These are phyloP conservation scores for Macrotrachela quadricornifera DNA, from an alignment of 1,140 invertebrate genomes.

Conservation along the genomic window DNA sequence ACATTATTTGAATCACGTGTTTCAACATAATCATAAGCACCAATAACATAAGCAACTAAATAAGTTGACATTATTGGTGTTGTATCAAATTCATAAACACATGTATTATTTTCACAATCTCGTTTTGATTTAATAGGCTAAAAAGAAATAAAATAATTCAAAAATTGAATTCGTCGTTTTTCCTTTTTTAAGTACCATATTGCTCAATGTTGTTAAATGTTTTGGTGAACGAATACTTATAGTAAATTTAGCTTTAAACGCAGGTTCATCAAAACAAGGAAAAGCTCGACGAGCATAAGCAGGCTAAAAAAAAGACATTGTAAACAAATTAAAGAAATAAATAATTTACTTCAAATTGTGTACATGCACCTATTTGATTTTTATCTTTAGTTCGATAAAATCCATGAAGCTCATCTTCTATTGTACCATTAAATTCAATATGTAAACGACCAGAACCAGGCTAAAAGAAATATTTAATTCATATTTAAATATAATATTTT, in stretches of 20 bases:
- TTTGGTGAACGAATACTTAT: constrained; percentile 25
- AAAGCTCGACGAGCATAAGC: constrained; percentile 40
- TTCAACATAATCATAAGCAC: constrained; percentile 15
- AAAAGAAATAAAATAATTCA: too few species aligned
- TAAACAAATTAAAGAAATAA: too few species aligned
- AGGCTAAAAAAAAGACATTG: too few species aligned
- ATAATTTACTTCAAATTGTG: constrained; percentile 47
- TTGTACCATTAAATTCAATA: constrained; percentile 53
- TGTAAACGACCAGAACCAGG: not conserved
- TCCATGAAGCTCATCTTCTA: constrained; percentile 88
- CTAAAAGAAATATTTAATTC: not conserved
- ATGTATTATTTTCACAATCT: too few species aligned
- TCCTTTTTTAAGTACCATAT: too few species aligned
- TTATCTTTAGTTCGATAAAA: constrained; percentile 59
- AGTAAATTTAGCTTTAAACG: constrained; percentile 59
- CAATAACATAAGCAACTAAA: constrained; percentile 31
- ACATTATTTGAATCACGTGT: not conserved
- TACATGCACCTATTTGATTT: constrained; percentile 52
- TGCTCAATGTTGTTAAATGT: not conserved
- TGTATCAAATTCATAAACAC: not conserved
- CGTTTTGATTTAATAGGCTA: too few species aligned
- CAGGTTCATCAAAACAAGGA: constrained; percentile 84
- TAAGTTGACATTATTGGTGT: constrained; percentile 34
- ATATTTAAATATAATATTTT: not conserved
- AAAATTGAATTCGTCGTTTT: too few species aligned